These are phyloP conservation scores for Hoplostethus atlanticus DNA, from an alignment of 2,797 vertebrate genomes.

Conservation along the genomic window DNA sequence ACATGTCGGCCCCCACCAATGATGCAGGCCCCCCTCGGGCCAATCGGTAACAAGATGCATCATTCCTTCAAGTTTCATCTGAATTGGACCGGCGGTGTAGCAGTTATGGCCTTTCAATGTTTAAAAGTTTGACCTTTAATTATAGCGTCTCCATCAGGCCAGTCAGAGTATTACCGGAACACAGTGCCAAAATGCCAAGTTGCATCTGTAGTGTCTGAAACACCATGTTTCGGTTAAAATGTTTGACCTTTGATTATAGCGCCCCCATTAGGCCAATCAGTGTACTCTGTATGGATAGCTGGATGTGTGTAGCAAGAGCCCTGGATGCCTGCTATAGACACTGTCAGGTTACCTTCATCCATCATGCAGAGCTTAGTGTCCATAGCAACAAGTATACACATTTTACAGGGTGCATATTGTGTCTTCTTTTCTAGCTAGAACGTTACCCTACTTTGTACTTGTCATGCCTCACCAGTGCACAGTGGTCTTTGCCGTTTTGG, in stretches of 20 bases:
- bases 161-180: constrained; percentile 60
- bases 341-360: constrained; percentile 49
- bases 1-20: constrained; percentile 37
- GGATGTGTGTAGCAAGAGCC: background rate
- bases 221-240: constrained; percentile 30
- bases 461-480: constrained; percentile 91
- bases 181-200: constrained; percentile 36
- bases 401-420: constrained; percentile 30
- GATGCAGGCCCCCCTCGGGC: constrained; percentile 43
- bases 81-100: constrained; percentile 37
- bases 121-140: constrained; percentile 69
- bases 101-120: constrained; percentile 43
- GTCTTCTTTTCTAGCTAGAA: constrained; percentile 56
- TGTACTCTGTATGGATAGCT: background rate
- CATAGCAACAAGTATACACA: constrained; percentile 19
- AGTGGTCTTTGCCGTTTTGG: constrained; percentile 97
- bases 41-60: constrained; percentile 61
- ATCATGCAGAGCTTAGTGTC: constrained; percentile 55
- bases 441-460: constrained; percentile 60
- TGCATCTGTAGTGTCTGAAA: constrained; percentile 16
- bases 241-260: background rate
- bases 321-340: constrained; percentile 41
- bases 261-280: constrained; percentile 18
- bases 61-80: constrained; percentile 55
- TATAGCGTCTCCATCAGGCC: constrained; percentile 62